Base-by-base conservation (phyloP, 2,888 invertebrate species). In the Morpho helenor region DNA sequence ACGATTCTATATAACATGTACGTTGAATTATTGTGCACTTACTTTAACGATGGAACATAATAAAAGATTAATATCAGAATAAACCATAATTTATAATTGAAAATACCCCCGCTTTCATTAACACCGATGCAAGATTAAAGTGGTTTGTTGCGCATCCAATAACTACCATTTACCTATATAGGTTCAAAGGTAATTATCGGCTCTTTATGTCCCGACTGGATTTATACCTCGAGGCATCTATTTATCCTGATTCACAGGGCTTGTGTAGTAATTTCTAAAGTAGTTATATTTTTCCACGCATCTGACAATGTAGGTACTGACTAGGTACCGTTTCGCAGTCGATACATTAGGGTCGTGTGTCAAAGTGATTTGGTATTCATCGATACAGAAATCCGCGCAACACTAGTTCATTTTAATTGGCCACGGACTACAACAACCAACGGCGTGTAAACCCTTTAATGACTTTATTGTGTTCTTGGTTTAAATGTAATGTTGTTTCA, bases 331-430 rank as follows among this genome's bases (percentile, higher is more conserved):
- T 86, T 83, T 85, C 80, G 77, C 84, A 31, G 3, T 31, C 31
- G 31, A 31, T 5, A 31, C 4, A 5, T 31, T 5, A 31, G 31
- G 31, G 31, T 31, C 31, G 31, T 31, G 5, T 77, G 78, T 82
- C 81, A 78, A 71, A 68, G 67, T 10, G 68, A 66, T 57, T 48
- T 53, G 48, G 56, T 51, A 69, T 80, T 80, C 79, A 80, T 84
- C 84, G 83, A 82, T 78, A 77, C 63, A 65, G 62, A 68, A 66
- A 71, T 74, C 71, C 68, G 74, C 61, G 62, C 84, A 80, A 75
- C 82, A 84, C 84, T 84, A 83, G 78, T 76, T 75, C 63, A 66
- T 71, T 79, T 81, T 84, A 82, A 83, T 84, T 84, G 80, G 74
- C 73, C 71, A 72, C 70, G 71, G 68, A 68, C 69, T 67, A 62